These are phyloP conservation scores for Rhyacophila evoluta DNA, from an alignment of 2,888 invertebrate species.

Conservation along the genomic window DNA sequence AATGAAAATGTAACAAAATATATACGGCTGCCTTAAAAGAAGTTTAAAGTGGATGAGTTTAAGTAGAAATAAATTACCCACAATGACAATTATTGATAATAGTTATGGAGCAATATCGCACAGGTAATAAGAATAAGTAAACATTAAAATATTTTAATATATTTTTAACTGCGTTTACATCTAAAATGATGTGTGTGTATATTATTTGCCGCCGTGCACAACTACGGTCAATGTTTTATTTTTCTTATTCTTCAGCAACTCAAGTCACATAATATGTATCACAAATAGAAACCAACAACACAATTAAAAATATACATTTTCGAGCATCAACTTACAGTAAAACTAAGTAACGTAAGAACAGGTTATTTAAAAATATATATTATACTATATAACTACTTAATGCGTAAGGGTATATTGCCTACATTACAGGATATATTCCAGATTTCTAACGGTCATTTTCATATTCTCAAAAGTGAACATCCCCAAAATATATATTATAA, in stretches of 20 bases:
- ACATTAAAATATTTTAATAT: constrained; percentile 40
- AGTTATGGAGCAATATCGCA: background rate
- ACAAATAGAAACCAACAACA: constrained; percentile 6
- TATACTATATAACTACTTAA: constrained; percentile 40
- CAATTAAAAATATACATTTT: constrained; percentile 9
- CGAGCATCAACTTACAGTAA: constrained; percentile 20
- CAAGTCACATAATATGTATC: constrained; percentile 28
- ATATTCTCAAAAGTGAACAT: background rate
- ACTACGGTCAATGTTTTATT: background rate
- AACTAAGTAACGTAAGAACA: constrained; percentile 31
- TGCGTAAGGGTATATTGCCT: constrained; percentile 43
- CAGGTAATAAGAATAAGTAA: constrained; percentile 28
- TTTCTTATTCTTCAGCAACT: constrained; percentile 19
- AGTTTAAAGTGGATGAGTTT: too few relatives aligned
- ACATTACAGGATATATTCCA: constrained; percentile 18
- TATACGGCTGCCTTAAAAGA: background rate
- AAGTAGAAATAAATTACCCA: too few relatives aligned
- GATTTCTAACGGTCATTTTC: background rate
- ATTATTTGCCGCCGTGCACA: constrained; percentile 17
- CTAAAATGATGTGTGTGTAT: constrained; percentile 49
- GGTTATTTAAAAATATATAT: constrained; percentile 32
- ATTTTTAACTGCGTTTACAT: constrained; percentile 39
- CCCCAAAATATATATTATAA: background rate
- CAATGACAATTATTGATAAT: background rate
- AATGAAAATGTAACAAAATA: background rate